These are phyloP conservation scores for Ormyrus rosae DNA, from an alignment of 2,888 invertebrate species.

Conservation along the genomic window DNA sequence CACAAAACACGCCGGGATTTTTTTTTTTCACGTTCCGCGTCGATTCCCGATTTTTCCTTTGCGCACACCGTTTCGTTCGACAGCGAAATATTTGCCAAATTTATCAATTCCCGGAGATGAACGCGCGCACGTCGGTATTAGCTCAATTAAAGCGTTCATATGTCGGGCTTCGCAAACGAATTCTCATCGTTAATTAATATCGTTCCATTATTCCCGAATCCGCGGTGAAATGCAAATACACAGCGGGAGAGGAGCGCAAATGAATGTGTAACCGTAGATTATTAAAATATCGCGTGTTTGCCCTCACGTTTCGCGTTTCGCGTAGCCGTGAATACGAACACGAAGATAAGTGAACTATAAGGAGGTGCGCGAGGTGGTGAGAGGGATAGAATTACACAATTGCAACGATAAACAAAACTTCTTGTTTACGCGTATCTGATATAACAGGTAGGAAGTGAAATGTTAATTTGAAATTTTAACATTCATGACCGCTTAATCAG, in stretches of 20 bases:
- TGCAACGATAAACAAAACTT: too few relatives aligned
- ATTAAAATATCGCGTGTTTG: constrained; percentile 21
- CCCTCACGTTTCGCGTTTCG: constrained; percentile 9
- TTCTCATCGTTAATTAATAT: constrained; percentile 18
- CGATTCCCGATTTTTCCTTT: background rate
- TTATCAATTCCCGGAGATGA: too few relatives aligned
- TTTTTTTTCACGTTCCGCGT: background rate
- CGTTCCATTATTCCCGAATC: constrained; percentile 29
- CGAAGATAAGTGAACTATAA: constrained; percentile 31
- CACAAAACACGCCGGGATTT: too few relatives aligned
- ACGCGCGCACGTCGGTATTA: background rate
- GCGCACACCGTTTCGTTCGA: too few relatives aligned
- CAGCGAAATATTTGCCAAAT: too few relatives aligned
- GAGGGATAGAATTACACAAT: background rate
- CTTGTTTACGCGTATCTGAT: too few relatives aligned
- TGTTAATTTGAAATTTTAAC: too few relatives aligned
- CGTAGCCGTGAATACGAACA: background rate
- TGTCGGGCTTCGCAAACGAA: background rate
- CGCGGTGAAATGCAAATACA: constrained; percentile 14
- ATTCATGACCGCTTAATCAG: too few relatives aligned
- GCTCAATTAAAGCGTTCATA: background rate
- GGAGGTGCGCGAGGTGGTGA: background rate
- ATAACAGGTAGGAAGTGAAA: too few relatives aligned
- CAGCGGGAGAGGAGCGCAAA: background rate
- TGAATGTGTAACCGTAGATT: constrained; percentile 19